phyloP scores from a whole-genome alignment of 2,888 invertebrate genomes.

The Eilema sororculum region DNA sequence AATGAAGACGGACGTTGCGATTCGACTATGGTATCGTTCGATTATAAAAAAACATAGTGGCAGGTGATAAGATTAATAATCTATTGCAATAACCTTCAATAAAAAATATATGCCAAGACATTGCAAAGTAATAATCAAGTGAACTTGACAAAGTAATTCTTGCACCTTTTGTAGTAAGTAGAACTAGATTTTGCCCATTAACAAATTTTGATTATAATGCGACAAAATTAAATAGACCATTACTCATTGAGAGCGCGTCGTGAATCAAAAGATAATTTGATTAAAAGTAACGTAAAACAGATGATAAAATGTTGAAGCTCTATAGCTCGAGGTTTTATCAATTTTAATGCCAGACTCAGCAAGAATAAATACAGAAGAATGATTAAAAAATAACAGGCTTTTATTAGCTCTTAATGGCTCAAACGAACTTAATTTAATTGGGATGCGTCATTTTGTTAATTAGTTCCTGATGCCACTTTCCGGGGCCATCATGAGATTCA shows the following conservation, averaged over 20 bases:
- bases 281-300: not conserved
- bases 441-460: no score
- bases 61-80: not conserved
- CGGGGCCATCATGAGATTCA: no score
- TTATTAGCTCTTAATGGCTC: no score
- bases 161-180: not conserved
- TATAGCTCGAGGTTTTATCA: no score
- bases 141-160: not conserved
- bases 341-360: no score
- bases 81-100: not conserved
- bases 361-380: no score
- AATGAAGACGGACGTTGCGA: not conserved
- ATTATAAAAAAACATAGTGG: not conserved
- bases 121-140: not conserved
- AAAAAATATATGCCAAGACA: not conserved
- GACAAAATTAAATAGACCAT: not conserved
- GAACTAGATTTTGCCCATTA: not conserved
- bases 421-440: no score
- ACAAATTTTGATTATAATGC: not conserved
- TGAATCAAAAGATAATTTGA: slow-evolving; percentile 1
- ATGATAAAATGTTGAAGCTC: not conserved
- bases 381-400: no score
- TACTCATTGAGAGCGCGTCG: not conserved
- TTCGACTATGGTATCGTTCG: not conserved
- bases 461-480: no score